Evolutionary conservation across 92 coral and sea anemone genomes (phyloP).

Genomic region (Scolanthus callimorphus): DNA sequence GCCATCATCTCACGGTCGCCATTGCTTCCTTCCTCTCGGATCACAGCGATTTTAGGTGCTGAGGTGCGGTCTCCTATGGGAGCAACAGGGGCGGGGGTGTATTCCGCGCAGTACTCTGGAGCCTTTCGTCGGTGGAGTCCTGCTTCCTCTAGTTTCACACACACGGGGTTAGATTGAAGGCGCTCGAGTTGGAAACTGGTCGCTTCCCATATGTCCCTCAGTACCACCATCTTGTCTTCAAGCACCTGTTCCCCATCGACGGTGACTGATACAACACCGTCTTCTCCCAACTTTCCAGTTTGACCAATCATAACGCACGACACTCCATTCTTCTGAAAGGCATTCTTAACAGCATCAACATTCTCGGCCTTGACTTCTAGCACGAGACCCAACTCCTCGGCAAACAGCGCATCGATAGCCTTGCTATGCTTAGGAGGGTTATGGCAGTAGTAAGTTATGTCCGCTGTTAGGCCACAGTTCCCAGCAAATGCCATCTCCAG

Average conservation of each 20-base stretch:
- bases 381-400: constrained; percentile 90
- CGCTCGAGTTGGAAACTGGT: constrained; percentile 95
- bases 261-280: constrained; percentile 53
- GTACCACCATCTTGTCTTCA: constrained; percentile 82
- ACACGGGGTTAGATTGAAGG: constrained; percentile 84
- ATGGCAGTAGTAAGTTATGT: constrained; percentile 38
- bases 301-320: constrained; percentile 71
- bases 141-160: constrained; percentile 82
- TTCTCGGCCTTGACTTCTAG: constrained; percentile 69
- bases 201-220: constrained; percentile 96
- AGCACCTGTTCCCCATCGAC: constrained; percentile 71
- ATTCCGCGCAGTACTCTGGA: constrained; percentile 68
- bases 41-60: constrained; percentile 80
- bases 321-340: constrained; percentile 52
- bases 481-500: constrained; percentile 98
- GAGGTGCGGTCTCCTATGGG: constrained; percentile 13
- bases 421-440: constrained; percentile 30
- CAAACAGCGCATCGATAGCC: constrained; percentile 64
- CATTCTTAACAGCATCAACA: constrained; percentile 49
- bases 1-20: constrained; percentile 99
- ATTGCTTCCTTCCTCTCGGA: constrained; percentile 97
- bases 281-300: constrained; percentile 53
- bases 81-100: constrained; percentile 45
- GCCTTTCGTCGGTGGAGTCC: constrained; percentile 69
- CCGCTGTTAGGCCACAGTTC: constrained; percentile 72